Evolutionary conservation across 1,140 invertebrate genomes (phyloP).

Genomic region (Drosophila miranda): DNA sequence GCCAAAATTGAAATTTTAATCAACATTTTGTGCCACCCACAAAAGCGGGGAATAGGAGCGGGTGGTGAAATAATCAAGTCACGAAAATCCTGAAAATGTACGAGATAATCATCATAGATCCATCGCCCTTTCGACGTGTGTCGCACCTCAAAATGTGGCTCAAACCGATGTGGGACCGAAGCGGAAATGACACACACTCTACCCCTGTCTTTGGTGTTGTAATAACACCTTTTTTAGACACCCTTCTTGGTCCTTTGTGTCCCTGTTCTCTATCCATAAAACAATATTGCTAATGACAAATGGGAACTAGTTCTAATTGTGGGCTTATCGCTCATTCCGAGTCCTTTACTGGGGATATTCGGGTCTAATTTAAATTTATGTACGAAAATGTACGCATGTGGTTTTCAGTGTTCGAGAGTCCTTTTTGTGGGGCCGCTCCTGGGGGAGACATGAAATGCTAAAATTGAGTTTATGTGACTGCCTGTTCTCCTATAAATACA

Average conservation of each 20-base stretch:
- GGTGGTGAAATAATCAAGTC: slow-evolving; percentile 61
- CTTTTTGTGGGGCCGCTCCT: slow-evolving; percentile 1
- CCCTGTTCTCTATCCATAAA: slow-evolving; percentile 18
- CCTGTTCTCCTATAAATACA: too few relatives aligned
- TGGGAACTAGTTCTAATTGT: slow-evolving; percentile 49
- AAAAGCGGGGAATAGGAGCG: slow-evolving; percentile 1
- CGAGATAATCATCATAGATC: slow-evolving; percentile 56
- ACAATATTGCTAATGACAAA: slow-evolving; percentile 51
- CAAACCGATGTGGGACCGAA: slow-evolving; percentile 12
- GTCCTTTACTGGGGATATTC: slow-evolving; percentile 19
- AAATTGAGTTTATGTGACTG: slow-evolving; percentile 21
- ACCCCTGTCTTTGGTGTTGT: slow-evolving; percentile 3
- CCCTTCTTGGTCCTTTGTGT: slow-evolving; percentile 2
- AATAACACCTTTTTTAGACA: slow-evolving; percentile 33
- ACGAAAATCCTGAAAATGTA: slow-evolving; percentile 52
- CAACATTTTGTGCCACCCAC: slow-evolving; percentile 43
- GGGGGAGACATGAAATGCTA: slow-evolving; percentile 26
- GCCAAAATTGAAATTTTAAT: slow-evolving; percentile 75
- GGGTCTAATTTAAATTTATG: slow-evolving; percentile 49
- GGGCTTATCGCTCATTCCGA: slow-evolving; percentile 35
- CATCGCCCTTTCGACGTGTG: neutral
- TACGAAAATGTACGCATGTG: slow-evolving; percentile 5
- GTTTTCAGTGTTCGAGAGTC: slow-evolving; percentile 22
- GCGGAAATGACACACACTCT: slow-evolving; percentile 10
- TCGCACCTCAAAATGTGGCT: slow-evolving; percentile 31